Base-by-base conservation (phyloP, 2,888 invertebrate species). In the Apamea sordens region DNA sequence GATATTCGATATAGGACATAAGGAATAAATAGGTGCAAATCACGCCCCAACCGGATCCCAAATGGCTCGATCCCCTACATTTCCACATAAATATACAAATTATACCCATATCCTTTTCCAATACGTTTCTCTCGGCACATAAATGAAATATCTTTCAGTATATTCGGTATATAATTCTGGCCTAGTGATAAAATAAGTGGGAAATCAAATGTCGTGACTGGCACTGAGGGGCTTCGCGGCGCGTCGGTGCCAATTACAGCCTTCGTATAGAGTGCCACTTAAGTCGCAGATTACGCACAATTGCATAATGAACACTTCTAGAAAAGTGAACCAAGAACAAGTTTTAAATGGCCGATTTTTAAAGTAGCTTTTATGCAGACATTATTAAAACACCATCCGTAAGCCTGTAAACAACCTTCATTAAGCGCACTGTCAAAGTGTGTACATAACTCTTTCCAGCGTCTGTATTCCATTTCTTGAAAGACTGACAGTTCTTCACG, bases 131-230 rank as follows among this genome's bases (percentile, higher is more conserved):
- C 50, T 32, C 28, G 53, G n/a, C 18, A 50, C 47, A 67, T 68
- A 80, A 75, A 77, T 32, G 68, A 67, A 80, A 71, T 41, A 69
- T 84, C 32, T 84, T 41, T 47, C 44, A 32, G 47, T 76, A 74
- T 63, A 77, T 85, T 84, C 74, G 80, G 85, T 87, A 72, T 75
- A 85, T 85, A 85, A 80, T 71, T 74, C 70, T 68, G 85, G 68
- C 77, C 75, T 77, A 84, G 77, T 79, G 79, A 83, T 79, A 73
- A 77, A 84, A 70, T 82, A 81, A 85, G 85, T 87, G 84, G 86
- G 88, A 90, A 93, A 92, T 91, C 90, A 92, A 92, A 91, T 92
- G 88, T 88, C 90, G 92, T 93, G 93, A 92, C 92, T 86, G 87
- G 24, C 77, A 65, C 79, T 87, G 85, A 84, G 84, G 65, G 92